phyloP scores from a whole-genome alignment of 2,113 vertebrate genomes.

The Sterrhoptilus dennistouni region DNA sequence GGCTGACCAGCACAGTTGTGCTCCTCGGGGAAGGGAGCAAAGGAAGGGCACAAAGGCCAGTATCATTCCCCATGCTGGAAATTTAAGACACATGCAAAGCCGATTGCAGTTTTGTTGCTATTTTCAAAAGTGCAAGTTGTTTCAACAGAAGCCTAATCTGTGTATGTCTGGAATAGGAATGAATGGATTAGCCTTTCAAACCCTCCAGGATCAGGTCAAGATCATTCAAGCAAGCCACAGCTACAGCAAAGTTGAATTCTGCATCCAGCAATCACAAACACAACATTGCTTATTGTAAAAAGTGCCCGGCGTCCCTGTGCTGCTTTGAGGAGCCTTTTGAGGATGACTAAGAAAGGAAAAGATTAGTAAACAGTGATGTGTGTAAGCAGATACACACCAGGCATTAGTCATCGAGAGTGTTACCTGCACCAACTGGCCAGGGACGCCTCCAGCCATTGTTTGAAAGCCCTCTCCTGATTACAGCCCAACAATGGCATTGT shows the following conservation, averaged over 20 bases:
- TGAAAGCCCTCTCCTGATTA: conserved; percentile 10
- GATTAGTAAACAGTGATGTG: neutral
- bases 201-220: conserved; percentile 31
- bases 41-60: neutral
- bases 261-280: neutral
- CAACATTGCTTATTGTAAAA: neutral
- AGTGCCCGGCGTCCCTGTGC: neutral
- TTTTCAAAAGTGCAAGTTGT: conserved; percentile 43
- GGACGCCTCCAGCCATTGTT: neutral
- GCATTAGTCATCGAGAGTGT: neutral
- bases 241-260: neutral
- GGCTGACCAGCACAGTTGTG: neutral
- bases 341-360: neutral
- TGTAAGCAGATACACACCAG: neutral
- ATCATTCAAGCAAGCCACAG: neutral
- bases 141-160: conserved; percentile 56
- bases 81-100: conserved; percentile 12
- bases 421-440: neutral
- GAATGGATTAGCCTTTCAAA: conserved; percentile 62
- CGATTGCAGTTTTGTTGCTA: conserved; percentile 7
- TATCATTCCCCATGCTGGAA: neutral
- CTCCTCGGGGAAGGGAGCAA: neutral
- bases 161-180: conserved; percentile 61
- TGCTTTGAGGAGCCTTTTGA: neutral
- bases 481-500: conserved; percentile 30